Percentiles rank a stretch among this genome's conserved stretches.
These are phyloP conservation scores for Penaeus japonicus DNA, from an alignment of 1,140 invertebrate genomes.

Conservation along the genomic window DNA sequence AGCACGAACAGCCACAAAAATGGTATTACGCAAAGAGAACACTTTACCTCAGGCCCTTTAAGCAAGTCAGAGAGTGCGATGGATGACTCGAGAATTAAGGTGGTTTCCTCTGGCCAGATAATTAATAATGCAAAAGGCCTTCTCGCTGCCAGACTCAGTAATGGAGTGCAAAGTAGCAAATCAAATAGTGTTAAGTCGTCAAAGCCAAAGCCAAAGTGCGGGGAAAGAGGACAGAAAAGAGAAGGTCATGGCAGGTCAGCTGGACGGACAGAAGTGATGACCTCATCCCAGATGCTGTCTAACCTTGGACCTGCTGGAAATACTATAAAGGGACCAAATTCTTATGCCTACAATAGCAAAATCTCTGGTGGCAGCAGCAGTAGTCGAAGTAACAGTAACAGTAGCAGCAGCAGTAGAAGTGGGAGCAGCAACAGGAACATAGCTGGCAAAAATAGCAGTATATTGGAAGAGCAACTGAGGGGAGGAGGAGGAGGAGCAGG, in stretches of 20 bases:
- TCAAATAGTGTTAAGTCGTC: conserved; percentile 35
- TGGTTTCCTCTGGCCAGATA: conserved; percentile 48
- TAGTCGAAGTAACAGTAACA: background rate
- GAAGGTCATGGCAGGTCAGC: conserved; percentile 8
- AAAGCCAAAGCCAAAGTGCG: conserved; percentile 19
- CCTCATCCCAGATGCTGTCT: background rate
- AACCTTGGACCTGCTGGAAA: background rate
- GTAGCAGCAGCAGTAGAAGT: conserved; percentile 23
- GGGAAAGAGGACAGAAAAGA: background rate
- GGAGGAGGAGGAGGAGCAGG: conserved; percentile 14
- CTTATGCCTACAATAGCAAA: conserved; percentile 1
- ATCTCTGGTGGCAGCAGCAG: conserved; percentile 6
- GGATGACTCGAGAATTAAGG: conserved; percentile 48
- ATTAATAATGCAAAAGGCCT: conserved; percentile 43
- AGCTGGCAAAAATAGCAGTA: conserved; percentile 26
- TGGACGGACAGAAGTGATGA: conserved; percentile 11
- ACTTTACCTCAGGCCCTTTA: conserved; percentile 35
- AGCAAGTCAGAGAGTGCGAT: conserved; percentile 40
- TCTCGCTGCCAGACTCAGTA: conserved; percentile 35
- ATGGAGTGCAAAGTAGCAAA: conserved; percentile 43
- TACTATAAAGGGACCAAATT: conserved; percentile 39
- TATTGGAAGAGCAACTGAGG: conserved; percentile 49
- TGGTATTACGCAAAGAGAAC: conserved; percentile 44
- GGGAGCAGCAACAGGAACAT: conserved; percentile 4
- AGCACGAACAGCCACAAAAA: conserved; percentile 37